Conservation (phyloP, 2,797 vertebrate genomes). For the Dendrocincla fuliginosa region DNA sequence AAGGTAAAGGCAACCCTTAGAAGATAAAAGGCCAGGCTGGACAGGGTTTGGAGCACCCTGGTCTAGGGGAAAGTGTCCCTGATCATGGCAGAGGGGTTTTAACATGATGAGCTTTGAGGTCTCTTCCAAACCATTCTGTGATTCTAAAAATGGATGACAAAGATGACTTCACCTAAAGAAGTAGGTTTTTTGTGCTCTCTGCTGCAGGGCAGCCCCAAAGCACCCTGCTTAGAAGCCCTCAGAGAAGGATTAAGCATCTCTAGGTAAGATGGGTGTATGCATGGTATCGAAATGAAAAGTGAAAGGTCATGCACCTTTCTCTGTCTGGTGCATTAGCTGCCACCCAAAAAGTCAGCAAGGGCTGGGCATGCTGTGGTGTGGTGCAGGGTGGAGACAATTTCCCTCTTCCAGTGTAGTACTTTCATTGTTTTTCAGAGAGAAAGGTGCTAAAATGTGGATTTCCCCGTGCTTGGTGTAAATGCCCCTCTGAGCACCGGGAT, state of each 20-base stretch:
- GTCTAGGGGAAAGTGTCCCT: neutral
- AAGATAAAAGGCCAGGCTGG: neutral
- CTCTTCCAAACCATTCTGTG: neutral
- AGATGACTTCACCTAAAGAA: neutral
- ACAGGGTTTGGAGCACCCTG: neutral
- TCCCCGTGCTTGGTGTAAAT: neutral
- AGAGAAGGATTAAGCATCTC: neutral
- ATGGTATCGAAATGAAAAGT: neutral
- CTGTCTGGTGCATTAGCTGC: neutral
- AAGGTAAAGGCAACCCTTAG: neutral
- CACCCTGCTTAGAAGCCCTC: neutral
- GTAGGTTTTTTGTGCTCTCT: neutral
- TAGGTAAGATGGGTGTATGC: neutral
- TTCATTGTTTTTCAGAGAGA: neutral
- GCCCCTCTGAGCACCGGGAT: fast-evolving
- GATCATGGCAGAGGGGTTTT: neutral
- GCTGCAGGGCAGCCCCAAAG: neutral
- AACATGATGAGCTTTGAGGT: neutral
- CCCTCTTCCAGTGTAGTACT: neutral
- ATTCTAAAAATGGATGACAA: neutral
- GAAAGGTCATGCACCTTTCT: neutral
- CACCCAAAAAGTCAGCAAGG: neutral
- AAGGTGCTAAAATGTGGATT: neutral
- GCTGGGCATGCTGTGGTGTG: fast-evolving
- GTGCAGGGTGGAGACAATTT: neutral